A percentile compares a stretch with the other conserved stretches of the same genome.
Evolutionary conservation across 2,113 vertebrate species (phyloP).

Genomic region (Gallinago paraguaiae): DNA sequence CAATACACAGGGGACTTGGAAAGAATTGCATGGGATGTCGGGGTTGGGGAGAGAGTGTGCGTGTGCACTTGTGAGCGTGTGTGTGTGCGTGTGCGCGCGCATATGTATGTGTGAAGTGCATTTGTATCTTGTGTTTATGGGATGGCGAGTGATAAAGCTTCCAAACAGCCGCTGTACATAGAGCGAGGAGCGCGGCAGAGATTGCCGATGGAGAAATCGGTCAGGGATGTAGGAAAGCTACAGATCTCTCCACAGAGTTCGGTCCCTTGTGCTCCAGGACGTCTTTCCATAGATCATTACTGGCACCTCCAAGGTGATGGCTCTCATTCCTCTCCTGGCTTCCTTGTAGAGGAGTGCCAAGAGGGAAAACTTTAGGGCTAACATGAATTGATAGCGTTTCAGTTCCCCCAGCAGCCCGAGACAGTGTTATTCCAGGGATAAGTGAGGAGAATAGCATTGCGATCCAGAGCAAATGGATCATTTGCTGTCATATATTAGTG

Average conservation of each 20-base stretch:
- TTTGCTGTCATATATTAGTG: not conserved
- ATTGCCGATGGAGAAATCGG: not conserved
- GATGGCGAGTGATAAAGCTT: not conserved
- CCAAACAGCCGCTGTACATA: not conserved
- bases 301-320: constrained; percentile 20
- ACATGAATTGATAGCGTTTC: not conserved
- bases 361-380: constrained; percentile 27
- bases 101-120: not conserved
- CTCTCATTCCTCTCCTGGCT: not conserved
- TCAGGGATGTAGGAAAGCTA: not conserved
- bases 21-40: constrained; percentile 7
- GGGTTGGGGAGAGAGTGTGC: not conserved
- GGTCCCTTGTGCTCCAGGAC: constrained; percentile 1
- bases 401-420: not conserved
- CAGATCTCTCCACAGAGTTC: constrained; percentile 10
- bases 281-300: not conserved
- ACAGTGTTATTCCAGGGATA: not conserved
- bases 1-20: not conserved
- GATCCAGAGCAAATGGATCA: not conserved
- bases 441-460: not conserved
- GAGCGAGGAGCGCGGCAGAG: not conserved
- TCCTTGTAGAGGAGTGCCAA: not conserved
- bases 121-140: constrained; percentile 6
- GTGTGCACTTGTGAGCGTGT: not conserved
- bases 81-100: too few relatives aligned